Percentiles rank a stretch among this genome's conserved stretches.
Conservation (phyloP, 2,888 invertebrate genomes). For the Drosophila atripex region DNA sequence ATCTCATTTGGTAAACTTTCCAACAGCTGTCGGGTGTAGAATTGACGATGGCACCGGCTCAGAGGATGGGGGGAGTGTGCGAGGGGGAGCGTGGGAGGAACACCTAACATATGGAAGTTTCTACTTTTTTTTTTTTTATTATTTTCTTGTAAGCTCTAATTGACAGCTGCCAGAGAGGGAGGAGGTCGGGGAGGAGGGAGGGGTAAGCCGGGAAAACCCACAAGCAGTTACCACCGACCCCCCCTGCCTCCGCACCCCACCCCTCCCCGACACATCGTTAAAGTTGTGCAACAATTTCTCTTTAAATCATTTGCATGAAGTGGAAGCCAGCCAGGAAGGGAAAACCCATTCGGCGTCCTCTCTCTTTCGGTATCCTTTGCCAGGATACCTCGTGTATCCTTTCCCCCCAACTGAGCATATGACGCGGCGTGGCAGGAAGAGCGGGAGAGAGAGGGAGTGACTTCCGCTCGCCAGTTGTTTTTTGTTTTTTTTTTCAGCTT, state of each 20-base stretch:
- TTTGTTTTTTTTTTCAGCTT: slow-evolving; percentile 10
- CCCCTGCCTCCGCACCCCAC: not conserved
- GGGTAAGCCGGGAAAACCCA: slow-evolving; percentile 30
- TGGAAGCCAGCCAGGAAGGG: slow-evolving; percentile 14
- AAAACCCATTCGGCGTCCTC: slow-evolving; percentile 7
- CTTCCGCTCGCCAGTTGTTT: slow-evolving; percentile 22
- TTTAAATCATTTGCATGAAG: slow-evolving; percentile 60
- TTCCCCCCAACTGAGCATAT: too few species aligned
- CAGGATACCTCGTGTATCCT: too few species aligned
- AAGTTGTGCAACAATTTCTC: slow-evolving; percentile 75
- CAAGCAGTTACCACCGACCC: slow-evolving; percentile 16
- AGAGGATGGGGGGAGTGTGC: not conserved
- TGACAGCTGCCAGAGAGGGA: slow-evolving; percentile 53
- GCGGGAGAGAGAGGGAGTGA: not conserved
- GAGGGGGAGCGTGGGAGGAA: slow-evolving; percentile 10
- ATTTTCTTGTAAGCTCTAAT: slow-evolving; percentile 52
- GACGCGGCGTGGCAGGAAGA: too few species aligned
- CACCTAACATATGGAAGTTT: slow-evolving; percentile 46
- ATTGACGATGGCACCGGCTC: not conserved
- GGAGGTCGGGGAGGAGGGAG: not conserved
- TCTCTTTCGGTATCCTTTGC: slow-evolving; percentile 62
- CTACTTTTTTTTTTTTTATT: slow-evolving; percentile 11
- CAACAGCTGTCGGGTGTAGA: slow-evolving; percentile 38
- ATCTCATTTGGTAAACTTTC: slow-evolving; percentile 48
- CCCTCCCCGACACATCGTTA: slow-evolving; percentile 7